A percentile compares a stretch with the other conserved stretches of the same genome.
Evolutionary conservation across 2,113 vertebrate species (phyloP).

Genomic region (Aptenodytes forsteri): DNA sequence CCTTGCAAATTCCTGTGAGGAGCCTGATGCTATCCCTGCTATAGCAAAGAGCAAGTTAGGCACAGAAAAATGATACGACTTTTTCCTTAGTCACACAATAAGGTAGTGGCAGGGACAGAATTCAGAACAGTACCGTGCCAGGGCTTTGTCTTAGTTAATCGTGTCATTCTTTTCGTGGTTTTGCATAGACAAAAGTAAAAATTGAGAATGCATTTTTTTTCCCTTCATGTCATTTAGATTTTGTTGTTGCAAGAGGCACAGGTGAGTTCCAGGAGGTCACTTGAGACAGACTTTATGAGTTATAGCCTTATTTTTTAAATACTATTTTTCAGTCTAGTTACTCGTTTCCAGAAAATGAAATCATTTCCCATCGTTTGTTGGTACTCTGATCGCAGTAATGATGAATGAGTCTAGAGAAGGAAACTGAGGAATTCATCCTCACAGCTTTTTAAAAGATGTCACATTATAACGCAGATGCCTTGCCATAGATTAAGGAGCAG

Average conservation of each 20-base stretch:
- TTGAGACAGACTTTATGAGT: conserved; percentile 15
- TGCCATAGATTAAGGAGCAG: conserved; percentile 11
- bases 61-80: not conserved
- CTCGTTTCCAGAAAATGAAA: conserved; percentile 73
- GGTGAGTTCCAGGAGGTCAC: conserved; percentile 20
- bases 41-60: not conserved
- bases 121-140: not conserved
- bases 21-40: not conserved
- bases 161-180: not conserved
- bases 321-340: conserved; percentile 64
- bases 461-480: conserved; percentile 63
- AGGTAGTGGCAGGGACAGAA: not conserved
- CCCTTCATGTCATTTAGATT: not conserved
- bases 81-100: not conserved
- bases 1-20: conserved; percentile 14
- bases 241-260: not conserved
- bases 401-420: conserved; percentile 71
- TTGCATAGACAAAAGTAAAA: not conserved
- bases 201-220: not conserved
- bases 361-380: conserved; percentile 68
- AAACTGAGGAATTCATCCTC: conserved; percentile 58
- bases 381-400: conserved; percentile 71
- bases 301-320: conserved; percentile 66
- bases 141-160: not conserved
- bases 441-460: conserved; percentile 67